phyloP scores from a whole-genome alignment of 2,113 vertebrate genomes.

The Cololabis saira region DNA sequence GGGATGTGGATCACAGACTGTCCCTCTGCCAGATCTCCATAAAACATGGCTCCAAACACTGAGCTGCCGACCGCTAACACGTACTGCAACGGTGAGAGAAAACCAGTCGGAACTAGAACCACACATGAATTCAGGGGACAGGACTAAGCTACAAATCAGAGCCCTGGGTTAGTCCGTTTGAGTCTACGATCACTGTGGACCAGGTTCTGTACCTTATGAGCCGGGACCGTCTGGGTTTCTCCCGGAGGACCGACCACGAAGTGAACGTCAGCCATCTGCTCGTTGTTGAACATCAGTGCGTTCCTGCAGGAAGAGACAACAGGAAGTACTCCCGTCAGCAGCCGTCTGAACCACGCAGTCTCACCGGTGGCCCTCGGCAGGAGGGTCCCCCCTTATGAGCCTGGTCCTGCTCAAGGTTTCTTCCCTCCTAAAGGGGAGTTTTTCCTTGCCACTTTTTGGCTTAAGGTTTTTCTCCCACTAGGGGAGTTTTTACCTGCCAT shows the following conservation, averaged over 20 bases:
- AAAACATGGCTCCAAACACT: slow-evolving; percentile 97
- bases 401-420: too few relatives aligned
- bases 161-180: background rate
- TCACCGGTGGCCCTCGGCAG: too few relatives aligned
- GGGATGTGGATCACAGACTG: slow-evolving; percentile 94
- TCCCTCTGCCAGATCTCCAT: slow-evolving; percentile 93
- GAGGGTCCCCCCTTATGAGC: too few relatives aligned
- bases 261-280: slow-evolving; percentile 96
- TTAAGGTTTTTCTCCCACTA: too few relatives aligned
- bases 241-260: slow-evolving; percentile 91
- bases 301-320: slow-evolving; percentile 78
- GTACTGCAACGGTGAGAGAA: slow-evolving; percentile 81
- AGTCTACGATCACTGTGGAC: background rate
- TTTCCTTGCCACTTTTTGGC: too few relatives aligned
- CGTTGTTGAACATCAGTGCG: slow-evolving; percentile 97
- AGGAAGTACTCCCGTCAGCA: too few relatives aligned
- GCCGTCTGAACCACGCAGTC: too few relatives aligned
- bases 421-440: too few relatives aligned
- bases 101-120: background rate
- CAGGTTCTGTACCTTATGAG: slow-evolving; percentile 87
- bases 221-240: slow-evolving; percentile 89
- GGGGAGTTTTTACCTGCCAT: too few relatives aligned
- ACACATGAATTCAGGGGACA: background rate
- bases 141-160: background rate
- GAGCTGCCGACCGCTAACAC: slow-evolving; percentile 96